Evolutionary conservation across 2,888 invertebrate genomes (phyloP), one percentile per base, ranked within the genome.

Genomic region (Drosophila affinis): DNA sequence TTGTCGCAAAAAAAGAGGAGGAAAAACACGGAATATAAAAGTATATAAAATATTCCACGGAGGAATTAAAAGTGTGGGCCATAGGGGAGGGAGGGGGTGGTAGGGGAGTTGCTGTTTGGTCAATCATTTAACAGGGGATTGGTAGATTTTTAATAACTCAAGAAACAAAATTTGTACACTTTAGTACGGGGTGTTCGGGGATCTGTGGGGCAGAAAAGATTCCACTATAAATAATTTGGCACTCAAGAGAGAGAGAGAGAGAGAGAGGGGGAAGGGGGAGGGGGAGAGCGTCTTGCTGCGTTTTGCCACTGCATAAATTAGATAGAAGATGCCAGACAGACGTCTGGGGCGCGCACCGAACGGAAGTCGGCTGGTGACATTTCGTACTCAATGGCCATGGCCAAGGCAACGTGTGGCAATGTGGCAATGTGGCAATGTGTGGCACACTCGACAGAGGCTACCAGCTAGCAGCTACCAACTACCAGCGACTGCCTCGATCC

Each of bases 221-320:
- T 77, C 77, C 77, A 74, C 62, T 54, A 77, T 74, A 73, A 84
- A 81, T 78, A 73, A 83, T 81, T 84, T 81, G 61, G 74, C 79
- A 77, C 81, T 63, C 69, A 12, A 47, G 46, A 51, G 45, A n/a
- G 6, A 51, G 48, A 39, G 14, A 51, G 45, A 39, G 2, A 0
- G 27, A 27, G 27, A 3, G 21, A 24, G 24, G 24, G 24, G 24
- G 3, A 3, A 21, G 21, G 21, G 21, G 21, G 21, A 1, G 21
- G 0, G 24, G 24, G 24, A 51, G 47, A 39, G 14, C n/a, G 39
- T n/a, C 9, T 7, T n/a, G 14, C 7, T 39, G 39, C 14, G 39
- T n/a, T 39, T 39, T 39, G 62, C 21, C 61, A 62, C 14, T 54
- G 73, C 74, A 78, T 82, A 82, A 78, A 79, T 76, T 76, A 64